A percentile compares a stretch with the other conserved stretches of the same genome.
Conservation (phyloP, 2,113 vertebrate species). For the Crotalus tigris region DNA sequence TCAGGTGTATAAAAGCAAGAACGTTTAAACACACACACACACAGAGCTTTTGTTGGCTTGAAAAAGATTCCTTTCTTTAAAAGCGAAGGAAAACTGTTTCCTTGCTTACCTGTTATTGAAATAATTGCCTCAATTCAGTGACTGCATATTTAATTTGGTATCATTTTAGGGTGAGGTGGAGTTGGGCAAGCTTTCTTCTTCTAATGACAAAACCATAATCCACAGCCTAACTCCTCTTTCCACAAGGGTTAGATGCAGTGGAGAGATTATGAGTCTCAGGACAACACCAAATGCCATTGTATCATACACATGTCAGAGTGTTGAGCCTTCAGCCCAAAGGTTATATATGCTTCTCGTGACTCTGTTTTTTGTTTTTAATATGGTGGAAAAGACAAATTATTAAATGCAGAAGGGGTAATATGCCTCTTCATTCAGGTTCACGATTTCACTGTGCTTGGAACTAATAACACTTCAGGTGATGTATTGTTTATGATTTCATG, state of each 20-base stretch:
- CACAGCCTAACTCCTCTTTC: background rate
- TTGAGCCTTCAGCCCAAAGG: background rate
- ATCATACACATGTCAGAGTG: background rate
- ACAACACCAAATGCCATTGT: background rate
- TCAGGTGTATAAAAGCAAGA: constrained; percentile 34
- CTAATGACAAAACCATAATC: background rate
- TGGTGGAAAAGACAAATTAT: background rate
- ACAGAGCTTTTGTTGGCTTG: background rate
- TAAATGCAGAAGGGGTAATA: background rate
- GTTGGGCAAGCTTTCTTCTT: background rate
- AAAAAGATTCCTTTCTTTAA: constrained; percentile 35
- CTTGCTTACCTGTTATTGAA: constrained; percentile 29
- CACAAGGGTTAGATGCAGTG: background rate
- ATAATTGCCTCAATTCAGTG: background rate
- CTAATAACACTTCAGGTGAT: background rate
- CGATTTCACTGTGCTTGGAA: background rate
- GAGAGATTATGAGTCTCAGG: background rate
- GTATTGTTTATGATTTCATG: background rate
- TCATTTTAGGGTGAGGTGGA: background rate
- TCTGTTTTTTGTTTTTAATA: background rate
- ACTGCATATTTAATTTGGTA: background rate
- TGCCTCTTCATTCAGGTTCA: background rate
- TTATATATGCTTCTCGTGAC: background rate
- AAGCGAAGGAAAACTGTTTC: background rate
- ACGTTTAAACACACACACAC: background rate